phyloP scores from a whole-genome alignment of 2,113 vertebrate genomes.

The Pachycephala philippinensis region DNA sequence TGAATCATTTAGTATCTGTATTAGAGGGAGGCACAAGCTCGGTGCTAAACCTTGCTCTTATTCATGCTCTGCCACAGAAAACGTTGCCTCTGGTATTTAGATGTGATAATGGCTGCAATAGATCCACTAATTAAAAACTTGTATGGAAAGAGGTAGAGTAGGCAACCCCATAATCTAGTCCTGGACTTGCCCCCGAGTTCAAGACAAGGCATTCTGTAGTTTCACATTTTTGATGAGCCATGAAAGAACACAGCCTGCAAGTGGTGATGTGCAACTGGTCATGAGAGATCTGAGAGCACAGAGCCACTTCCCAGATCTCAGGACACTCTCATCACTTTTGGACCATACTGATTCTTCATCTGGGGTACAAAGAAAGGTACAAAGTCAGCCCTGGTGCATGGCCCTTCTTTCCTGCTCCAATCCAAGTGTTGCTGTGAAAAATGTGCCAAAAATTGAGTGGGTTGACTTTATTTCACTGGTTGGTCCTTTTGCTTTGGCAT shows the following conservation, averaged over 20 bases:
- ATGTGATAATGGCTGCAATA: background rate
- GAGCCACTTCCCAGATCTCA: background rate
- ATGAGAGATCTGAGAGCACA: background rate
- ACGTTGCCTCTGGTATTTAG: background rate
- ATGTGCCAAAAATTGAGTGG: background rate
- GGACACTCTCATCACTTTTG: background rate
- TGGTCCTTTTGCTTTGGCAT: background rate
- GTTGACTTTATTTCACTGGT: background rate
- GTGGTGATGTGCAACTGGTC: accelerated
- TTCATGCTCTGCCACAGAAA: background rate
- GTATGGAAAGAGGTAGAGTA: background rate
- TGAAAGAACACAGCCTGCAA: accelerated
- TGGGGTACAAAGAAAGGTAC: background rate
- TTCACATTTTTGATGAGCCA: background rate
- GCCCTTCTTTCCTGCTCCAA: background rate
- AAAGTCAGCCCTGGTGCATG: background rate
- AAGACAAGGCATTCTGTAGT: background rate
- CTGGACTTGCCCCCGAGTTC: background rate
- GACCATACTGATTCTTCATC: background rate
- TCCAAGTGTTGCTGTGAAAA: accelerated
- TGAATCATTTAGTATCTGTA: background rate
- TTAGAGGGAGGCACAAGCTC: background rate
- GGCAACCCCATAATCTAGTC: background rate
- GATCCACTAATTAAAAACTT: background rate
- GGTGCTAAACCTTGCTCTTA: background rate